Conservation (phyloP, 2,797 vertebrate species). For the Sebastes taczanowskii region DNA sequence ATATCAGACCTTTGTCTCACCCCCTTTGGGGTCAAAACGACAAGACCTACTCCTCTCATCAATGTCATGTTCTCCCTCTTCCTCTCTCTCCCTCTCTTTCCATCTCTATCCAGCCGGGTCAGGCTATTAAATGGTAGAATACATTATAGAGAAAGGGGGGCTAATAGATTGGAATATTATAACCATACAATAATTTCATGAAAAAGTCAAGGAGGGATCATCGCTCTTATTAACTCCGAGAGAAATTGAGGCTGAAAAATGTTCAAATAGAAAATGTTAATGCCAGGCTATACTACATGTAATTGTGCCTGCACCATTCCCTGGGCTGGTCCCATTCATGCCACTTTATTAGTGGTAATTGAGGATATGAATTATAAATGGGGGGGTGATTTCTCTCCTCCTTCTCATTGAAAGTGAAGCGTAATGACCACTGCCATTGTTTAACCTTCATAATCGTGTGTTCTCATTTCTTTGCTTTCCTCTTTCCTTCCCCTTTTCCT, state of each 20-base stretch:
- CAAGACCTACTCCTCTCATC: conserved; percentile 76
- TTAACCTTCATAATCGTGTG: conserved; percentile 92
- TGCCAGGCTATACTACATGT: conserved; percentile 94
- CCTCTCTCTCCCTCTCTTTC: conserved; percentile 39
- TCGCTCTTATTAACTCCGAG: conserved; percentile 99
- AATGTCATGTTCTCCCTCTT: conserved; percentile 66
- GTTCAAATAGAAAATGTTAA: conserved; percentile 99
- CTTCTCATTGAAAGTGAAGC: conserved; percentile 88
- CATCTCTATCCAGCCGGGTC: conserved; percentile 76
- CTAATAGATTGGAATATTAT: conserved; percentile 99
- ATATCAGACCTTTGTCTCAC: conserved; percentile 79
- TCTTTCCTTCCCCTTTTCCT: conserved; percentile 20
- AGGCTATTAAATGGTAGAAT: conserved; percentile 98
- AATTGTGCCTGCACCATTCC: conserved; percentile 94
- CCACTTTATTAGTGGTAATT: conserved; percentile 99
- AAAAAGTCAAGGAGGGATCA: conserved; percentile 98
- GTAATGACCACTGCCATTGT: conserved; percentile 93
- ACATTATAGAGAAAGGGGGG: conserved; percentile 89
- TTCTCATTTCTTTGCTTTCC: conserved; percentile 66
- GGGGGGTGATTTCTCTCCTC: conserved; percentile 91
- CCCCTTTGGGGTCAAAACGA: conserved; percentile 73
- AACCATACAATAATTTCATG: conserved; percentile 99
- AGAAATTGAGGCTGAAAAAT: conserved; percentile 99
- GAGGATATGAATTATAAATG: conserved; percentile 99
- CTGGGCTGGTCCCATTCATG: conserved; percentile 89